Evolutionary conservation across 2,113 vertebrate genomes (phyloP).

Genomic region (Acinonyx jubatus): DNA sequence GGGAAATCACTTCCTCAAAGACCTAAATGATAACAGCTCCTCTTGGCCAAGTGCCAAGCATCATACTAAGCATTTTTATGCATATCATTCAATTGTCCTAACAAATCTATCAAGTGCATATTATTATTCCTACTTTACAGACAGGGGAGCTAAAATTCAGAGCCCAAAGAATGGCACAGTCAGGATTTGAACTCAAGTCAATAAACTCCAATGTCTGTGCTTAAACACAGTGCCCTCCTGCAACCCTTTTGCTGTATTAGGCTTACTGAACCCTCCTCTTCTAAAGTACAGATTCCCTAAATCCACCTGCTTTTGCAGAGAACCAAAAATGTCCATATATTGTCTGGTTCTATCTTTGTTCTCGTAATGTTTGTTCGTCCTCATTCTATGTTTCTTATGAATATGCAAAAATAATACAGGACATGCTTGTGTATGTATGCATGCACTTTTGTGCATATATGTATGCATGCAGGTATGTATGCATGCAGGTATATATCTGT

Average conservation of each 20-base stretch:
- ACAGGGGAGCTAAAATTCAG: constrained; percentile 20
- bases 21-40: not conserved
- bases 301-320: not conserved
- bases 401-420: not conserved
- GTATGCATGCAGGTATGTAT: not conserved
- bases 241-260: not conserved
- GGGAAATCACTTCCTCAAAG: constrained; percentile 48
- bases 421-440: not conserved
- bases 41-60: not conserved
- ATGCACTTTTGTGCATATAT: not conserved
- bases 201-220: not conserved
- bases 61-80: not conserved
- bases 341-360: not conserved
- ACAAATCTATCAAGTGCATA: not conserved
- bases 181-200: not conserved
- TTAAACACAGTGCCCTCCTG: not conserved
- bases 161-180: not conserved
- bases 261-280: not conserved
- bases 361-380: not conserved
- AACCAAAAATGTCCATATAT: not conserved
- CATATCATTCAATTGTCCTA: not conserved
- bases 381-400: constrained; percentile 23
- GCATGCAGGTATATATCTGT: not conserved
- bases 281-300: constrained; percentile 11
- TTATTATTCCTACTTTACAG: not conserved